These are phyloP conservation scores for Pollenia angustigena DNA, from an alignment of 2,888 invertebrate genomes.

Conservation along the genomic window DNA sequence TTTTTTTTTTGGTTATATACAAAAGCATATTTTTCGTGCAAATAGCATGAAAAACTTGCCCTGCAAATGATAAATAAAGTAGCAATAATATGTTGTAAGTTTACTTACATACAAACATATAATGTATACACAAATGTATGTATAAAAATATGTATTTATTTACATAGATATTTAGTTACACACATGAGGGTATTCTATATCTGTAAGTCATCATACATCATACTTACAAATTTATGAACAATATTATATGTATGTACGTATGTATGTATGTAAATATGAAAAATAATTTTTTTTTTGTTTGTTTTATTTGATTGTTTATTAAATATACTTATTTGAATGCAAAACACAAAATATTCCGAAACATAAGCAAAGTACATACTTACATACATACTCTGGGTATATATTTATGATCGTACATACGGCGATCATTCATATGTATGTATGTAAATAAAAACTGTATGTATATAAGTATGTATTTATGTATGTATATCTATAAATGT, in stretches of 20 bases:
- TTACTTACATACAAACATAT: neutral
- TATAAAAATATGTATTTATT: neutral
- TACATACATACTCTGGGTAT: neutral
- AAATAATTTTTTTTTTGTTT: constrained; percentile 6
- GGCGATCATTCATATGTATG: neutral
- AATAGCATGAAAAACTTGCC: no score
- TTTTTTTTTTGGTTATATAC: no score
- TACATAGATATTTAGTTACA: neutral
- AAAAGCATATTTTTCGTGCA: no score
- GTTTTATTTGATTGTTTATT: constrained; percentile 43
- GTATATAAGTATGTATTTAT: constrained; percentile 3
- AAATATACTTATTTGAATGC: constrained; percentile 66
- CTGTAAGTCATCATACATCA: neutral
- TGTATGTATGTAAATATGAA: neutral
- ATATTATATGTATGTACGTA: neutral
- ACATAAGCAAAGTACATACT: constrained; percentile 14
- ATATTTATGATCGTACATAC: neutral
- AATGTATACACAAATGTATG: neutral
- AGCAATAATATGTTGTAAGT: no score
- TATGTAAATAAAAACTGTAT: neutral
- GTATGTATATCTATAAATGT: constrained; percentile 16
- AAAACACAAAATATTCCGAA: constrained; percentile 66
- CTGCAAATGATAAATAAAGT: no score
- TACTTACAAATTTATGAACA: neutral
- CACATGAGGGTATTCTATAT: neutral